Base-by-base conservation (phyloP, 2,797 vertebrate species). In the Etheostoma nigrum region DNA sequence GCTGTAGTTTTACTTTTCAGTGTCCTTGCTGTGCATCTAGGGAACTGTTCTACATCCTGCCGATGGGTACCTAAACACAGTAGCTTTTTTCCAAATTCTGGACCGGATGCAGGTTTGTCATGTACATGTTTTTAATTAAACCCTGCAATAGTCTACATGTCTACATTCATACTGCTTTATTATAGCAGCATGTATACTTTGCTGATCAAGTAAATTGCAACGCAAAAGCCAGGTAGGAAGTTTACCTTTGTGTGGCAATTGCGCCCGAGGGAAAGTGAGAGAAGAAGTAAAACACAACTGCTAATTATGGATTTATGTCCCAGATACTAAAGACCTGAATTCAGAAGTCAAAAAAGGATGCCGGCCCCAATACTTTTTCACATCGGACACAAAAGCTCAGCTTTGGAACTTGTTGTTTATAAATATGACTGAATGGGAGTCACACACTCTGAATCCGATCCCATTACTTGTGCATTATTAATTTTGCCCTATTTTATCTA, bases 41-140 rank as follows among this genome's bases (percentile, higher is more conserved):
- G 94, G 94, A 94, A 84, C 90, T 94, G 94, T 63, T 93, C 94
- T 72, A 94, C 88, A 95, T 94, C 89, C 67, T 18, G 75, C 67
- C 0, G 9, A 60, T 15, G 11, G 77, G 52, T 58, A 84, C 76
- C 76, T 75, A 27, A n/a, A 72, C 72, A 67, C 68, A 68, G 52
- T 27, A 65, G 57, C 78, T 76, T 75, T 78, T 73, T 60, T 77
- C 71, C 79, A 84, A 82, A 88, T 82, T 72, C 80, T 67, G 83
- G 23, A 30, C 74, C 69, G 54, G 63, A 2, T 51, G 23, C 16
- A 52, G 40, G 25, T 67, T 5, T 53, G 33, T 54, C 64, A 25
- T 33, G 5, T 12, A 10, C 23, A 75, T 64, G 52, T 13, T 36
- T 58, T 40, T 55, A 58, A 25, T 74, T 71, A n/a, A 73, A 72